A percentile compares a stretch with the other conserved stretches of the same genome.
phyloP scores from a whole-genome alignment of 2,113 vertebrate species.

The Ptilonorhynchus violaceus region DNA sequence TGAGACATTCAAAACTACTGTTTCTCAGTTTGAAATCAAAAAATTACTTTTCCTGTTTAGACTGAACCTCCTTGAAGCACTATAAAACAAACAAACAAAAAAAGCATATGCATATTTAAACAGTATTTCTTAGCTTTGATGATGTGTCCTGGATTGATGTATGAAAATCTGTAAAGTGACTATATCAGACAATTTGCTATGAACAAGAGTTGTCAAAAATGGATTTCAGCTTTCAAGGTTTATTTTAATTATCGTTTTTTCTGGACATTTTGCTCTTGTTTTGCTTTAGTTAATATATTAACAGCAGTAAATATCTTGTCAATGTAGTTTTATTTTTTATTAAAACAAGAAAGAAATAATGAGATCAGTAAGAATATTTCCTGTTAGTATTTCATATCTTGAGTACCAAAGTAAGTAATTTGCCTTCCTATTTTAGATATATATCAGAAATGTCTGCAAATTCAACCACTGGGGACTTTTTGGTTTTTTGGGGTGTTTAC shows the following conservation, averaged over 20 bases:
- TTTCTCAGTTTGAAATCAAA: neutral
- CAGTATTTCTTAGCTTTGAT: neutral
- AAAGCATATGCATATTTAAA: neutral
- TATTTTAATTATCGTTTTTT: neutral
- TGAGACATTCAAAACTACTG: neutral
- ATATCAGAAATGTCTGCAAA: neutral
- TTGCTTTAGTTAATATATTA: neutral
- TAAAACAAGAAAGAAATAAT: neutral
- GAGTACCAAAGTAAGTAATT: neutral
- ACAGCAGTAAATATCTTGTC: neutral
- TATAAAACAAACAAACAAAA: neutral
- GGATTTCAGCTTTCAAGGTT: neutral
- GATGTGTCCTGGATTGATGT: neutral
- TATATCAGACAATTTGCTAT: neutral
- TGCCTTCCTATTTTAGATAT: neutral
- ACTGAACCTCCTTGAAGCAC: neutral
- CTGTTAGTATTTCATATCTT: neutral
- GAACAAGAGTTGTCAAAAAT: neutral
- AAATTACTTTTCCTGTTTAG: neutral
- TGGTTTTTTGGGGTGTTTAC: neutral
- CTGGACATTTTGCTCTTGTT: neutral
- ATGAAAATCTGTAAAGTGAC: neutral
- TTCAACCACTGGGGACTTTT: neutral
- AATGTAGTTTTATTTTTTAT: neutral
- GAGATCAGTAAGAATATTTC: neutral